phyloP scores from a whole-genome alignment of 2,113 vertebrate species.

The Aptenodytes forsteri region DNA sequence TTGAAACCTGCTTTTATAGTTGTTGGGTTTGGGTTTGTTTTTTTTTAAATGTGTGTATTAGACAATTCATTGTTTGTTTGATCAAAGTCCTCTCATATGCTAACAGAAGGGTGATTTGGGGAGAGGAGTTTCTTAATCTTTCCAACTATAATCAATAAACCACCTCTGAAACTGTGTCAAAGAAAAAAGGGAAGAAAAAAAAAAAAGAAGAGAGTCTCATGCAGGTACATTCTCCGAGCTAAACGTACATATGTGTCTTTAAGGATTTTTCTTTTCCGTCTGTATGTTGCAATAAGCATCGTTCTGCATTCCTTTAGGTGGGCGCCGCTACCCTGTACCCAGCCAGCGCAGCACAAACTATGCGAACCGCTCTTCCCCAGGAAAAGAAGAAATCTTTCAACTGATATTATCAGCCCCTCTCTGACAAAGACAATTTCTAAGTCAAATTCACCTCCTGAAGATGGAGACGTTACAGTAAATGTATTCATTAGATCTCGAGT shows the following conservation, averaged over 20 bases:
- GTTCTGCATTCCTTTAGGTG: not conserved
- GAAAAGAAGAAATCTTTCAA: slow-evolving; percentile 27
- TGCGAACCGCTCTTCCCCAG: not conserved
- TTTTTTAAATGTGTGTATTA: not conserved
- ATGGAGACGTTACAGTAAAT: slow-evolving; percentile 19
- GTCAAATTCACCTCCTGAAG: slow-evolving; percentile 10
- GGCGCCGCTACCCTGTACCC: not conserved
- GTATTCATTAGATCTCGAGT: not conserved
- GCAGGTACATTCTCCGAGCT: not conserved
- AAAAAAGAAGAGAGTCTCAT: not conserved
- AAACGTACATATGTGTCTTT: not conserved
- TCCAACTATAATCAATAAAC: slow-evolving; percentile 27
- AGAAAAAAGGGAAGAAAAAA: not conserved
- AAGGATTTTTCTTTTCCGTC: not conserved
- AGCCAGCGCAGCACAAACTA: not conserved
- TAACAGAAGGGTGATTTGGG: not conserved
- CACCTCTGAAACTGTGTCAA: not conserved
- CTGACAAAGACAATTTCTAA: slow-evolving; percentile 15
- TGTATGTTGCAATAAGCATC: not conserved
- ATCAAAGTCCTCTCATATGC: slow-evolving; percentile 6
- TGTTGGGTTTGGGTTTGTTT: not conserved
- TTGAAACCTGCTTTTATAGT: not conserved
- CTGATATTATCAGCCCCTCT: not conserved
- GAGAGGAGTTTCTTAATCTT: slow-evolving; percentile 36
- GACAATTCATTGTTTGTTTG: slow-evolving; percentile 40